phyloP scores from a whole-genome alignment of 2,797 vertebrate genomes.

The Scomberomorus guttatus region DNA sequence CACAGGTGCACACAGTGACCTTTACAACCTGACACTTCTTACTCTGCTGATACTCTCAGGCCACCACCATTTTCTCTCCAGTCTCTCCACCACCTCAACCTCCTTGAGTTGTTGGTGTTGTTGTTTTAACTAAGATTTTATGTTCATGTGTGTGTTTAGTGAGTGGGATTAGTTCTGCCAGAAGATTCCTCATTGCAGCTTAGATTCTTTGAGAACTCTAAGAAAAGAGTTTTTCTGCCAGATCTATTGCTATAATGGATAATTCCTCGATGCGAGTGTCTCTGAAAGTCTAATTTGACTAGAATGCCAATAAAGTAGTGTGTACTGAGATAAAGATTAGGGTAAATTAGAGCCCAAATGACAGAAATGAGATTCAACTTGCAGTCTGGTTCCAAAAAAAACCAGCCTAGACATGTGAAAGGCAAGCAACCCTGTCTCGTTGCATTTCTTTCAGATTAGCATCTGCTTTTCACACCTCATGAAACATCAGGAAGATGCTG shows the following conservation, averaged over 20 bases:
- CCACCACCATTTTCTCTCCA: not conserved
- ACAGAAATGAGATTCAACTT: slow-evolving; percentile 27
- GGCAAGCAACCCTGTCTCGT: slow-evolving; percentile 28
- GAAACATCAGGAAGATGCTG: slow-evolving; percentile 29
- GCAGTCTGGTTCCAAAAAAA: not conserved
- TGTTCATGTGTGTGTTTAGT: not conserved
- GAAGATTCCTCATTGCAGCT: not conserved
- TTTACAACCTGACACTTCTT: not conserved
- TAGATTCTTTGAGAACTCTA: no score
- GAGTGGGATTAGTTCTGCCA: not conserved
- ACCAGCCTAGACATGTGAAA: slow-evolving; percentile 25
- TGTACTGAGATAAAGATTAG: not conserved
- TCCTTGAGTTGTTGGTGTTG: not conserved
- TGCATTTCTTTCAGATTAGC: slow-evolving; percentile 57
- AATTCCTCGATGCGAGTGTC: not conserved
- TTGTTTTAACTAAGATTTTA: no score
- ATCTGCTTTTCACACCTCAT: slow-evolving; percentile 52
- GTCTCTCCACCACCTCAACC: not conserved
- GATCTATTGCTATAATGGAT: not conserved
- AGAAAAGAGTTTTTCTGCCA: not conserved
- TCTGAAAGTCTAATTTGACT: not conserved
- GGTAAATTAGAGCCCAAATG: not conserved
- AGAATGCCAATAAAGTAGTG: not conserved
- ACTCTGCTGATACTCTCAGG: not conserved
- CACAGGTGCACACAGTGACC: not conserved